Conservation (phyloP, 1,140 invertebrate species). For the Drosophila ogumai region DNA sequence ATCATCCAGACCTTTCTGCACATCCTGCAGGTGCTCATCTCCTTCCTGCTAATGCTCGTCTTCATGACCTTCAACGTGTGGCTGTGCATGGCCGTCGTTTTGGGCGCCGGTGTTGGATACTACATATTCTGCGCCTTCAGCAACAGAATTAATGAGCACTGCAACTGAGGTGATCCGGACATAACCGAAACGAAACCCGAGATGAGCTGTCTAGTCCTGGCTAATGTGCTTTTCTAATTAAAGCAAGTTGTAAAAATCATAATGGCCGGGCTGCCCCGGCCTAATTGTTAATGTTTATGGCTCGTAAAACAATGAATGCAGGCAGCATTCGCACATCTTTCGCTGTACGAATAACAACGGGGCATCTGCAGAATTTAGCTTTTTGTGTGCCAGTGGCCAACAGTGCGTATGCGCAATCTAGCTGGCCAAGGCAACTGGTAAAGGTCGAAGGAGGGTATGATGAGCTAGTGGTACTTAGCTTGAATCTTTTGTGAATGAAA, state of each 20-base stretch:
- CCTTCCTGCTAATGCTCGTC: constrained; percentile 97
- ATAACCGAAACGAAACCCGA: not conserved
- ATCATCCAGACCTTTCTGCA: constrained; percentile 94
- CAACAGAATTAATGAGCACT: constrained; percentile 52
- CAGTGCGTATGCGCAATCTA: constrained; percentile 43
- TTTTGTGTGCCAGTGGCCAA: constrained; percentile 14
- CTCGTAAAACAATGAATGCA: constrained; percentile 79
- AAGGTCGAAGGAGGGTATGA: not conserved
- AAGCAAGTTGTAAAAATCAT: constrained; percentile 69
- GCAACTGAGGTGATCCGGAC: constrained; percentile 41
- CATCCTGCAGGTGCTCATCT: constrained; percentile 94
- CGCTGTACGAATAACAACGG: not conserved
- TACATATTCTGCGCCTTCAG: constrained; percentile 91
- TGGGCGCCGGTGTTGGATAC: constrained; percentile 95
- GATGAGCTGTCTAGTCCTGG: constrained; percentile 32
- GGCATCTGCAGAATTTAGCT: constrained; percentile 38
- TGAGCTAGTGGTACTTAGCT: not conserved
- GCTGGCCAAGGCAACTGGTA: not conserved
- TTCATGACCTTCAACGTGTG: constrained; percentile 95
- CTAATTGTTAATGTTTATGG: constrained; percentile 82
- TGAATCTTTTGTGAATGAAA: no score
- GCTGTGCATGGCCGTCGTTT: constrained; percentile 93
- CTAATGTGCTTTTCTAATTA: constrained; percentile 83
- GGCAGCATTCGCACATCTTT: constrained; percentile 40
- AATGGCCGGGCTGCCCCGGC: constrained; percentile 36